phyloP scores from a whole-genome alignment of 2,113 vertebrate species.

The Artemisiospiza belli region DNA sequence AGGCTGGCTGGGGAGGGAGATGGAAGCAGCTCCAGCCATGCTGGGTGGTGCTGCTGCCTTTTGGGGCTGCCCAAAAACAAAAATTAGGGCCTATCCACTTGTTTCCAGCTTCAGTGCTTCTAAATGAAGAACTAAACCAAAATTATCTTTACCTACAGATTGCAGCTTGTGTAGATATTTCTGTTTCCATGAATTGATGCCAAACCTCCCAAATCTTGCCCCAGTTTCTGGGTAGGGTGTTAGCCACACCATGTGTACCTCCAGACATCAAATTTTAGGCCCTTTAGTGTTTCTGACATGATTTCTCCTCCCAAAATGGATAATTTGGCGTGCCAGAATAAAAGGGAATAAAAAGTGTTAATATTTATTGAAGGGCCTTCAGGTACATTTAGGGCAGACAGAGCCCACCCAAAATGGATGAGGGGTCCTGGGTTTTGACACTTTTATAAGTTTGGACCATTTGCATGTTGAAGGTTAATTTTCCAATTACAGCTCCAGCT shows the following conservation, averaged over 20 bases:
- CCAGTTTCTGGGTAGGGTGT: neutral
- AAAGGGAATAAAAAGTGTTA: neutral
- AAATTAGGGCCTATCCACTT: rapidly evolving
- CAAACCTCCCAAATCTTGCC: neutral
- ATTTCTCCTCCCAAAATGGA: neutral
- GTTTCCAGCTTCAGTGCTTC: neutral
- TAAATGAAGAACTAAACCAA: neutral
- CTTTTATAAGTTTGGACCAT: neutral
- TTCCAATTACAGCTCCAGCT: neutral
- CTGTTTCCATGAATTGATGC: neutral
- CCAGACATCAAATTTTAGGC: rapidly evolving
- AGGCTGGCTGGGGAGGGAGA: neutral
- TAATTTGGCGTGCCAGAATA: neutral
- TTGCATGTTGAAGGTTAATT: neutral
- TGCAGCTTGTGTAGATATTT: neutral
- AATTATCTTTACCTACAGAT: rapidly evolving
- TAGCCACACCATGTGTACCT: neutral
- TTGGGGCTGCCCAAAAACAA: neutral
- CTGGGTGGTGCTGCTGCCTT: neutral
- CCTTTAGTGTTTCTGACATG: neutral
- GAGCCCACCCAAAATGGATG: neutral
- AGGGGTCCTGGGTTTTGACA: rapidly evolving
- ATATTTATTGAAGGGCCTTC: neutral
- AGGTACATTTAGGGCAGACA: neutral
- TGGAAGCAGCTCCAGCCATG: neutral